Percentiles rank a stretch among this genome's conserved stretches.
phyloP scores from a whole-genome alignment of 2,888 invertebrate genomes.

The Gastracanthus pulcherrimus region DNA sequence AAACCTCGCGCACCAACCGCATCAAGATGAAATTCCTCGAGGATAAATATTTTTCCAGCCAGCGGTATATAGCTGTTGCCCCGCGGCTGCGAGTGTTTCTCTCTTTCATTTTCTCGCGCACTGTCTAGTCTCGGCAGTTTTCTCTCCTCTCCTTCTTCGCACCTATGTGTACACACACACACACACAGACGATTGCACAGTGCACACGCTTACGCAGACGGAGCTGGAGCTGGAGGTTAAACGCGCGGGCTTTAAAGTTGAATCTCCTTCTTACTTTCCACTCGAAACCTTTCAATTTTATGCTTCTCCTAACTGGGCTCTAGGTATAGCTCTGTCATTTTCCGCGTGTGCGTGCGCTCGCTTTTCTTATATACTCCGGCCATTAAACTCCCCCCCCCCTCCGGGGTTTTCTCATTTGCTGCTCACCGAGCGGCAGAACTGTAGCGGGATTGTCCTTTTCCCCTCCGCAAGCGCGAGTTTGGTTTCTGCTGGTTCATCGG shows the following conservation, averaged over 20 bases:
- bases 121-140: background rate
- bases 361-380: background rate
- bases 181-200: no score
- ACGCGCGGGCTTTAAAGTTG: background rate
- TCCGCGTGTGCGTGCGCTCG: background rate
- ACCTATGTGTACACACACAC: no score
- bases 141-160: background rate
- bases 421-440: no score
- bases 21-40: slow-evolving; percentile 23
- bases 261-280: background rate
- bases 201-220: no score
- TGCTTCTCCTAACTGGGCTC: background rate
- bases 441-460: slow-evolving; percentile 30
- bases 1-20: background rate
- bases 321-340: background rate
- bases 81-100: no score
- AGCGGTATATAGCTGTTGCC: no score
- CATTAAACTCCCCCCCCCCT: no score
- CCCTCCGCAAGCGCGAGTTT: background rate
- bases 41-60: slow-evolving; percentile 28
- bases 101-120: background rate
- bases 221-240: no score
- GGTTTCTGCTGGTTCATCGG: slow-evolving; percentile 37
- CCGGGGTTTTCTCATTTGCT: slow-evolving; percentile 18
- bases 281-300: slow-evolving; percentile 1